phyloP scores from a whole-genome alignment of 2,888 invertebrate species.

The Leucophora obtusa region DNA sequence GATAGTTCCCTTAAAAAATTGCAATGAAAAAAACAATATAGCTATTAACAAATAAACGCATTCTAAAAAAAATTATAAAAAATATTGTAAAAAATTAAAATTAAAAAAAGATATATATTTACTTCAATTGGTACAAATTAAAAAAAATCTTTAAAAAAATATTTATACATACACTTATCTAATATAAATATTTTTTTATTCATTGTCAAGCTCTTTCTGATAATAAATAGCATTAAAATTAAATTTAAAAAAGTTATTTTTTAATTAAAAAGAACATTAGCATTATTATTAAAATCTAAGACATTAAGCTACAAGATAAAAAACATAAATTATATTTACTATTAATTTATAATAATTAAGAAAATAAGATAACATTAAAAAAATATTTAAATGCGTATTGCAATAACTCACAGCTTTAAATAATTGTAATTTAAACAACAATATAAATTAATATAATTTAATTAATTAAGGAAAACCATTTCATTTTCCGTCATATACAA shows the following conservation, averaged over 20 bases:
- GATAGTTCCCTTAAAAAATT: conserved; percentile 41
- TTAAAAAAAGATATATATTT: conserved; percentile 51
- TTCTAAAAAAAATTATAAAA: conserved; percentile 42
- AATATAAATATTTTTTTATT: conserved; percentile 64
- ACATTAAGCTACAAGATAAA: conserved; percentile 61
- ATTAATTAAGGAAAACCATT: conserved; percentile 45
- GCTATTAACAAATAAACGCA: conserved; percentile 42
- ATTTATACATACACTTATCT: conserved; percentile 66
- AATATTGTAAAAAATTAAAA: conserved; percentile 22
- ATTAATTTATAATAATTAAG: conserved; percentile 30
- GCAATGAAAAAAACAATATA: conserved; percentile 44
- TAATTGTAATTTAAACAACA: conserved; percentile 69
- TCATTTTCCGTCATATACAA: neutral
- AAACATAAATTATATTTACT: conserved; percentile 36
- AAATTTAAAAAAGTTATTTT: conserved; percentile 15
- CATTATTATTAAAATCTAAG: conserved; percentile 53
- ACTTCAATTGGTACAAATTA: conserved; percentile 66
- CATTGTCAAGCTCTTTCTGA: conserved; percentile 65
- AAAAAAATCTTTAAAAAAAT: conserved; percentile 41
- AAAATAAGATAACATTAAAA: conserved; percentile 30
- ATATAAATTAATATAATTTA: conserved; percentile 27
- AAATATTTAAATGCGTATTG: conserved; percentile 65
- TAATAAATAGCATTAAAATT: conserved; percentile 62
- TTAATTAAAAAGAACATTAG: conserved; percentile 35
- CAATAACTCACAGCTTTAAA: conserved; percentile 77